Percentiles rank a stretch among this genome's conserved stretches.
These are phyloP conservation scores for Alauda arvensis DNA, from an alignment of 2,797 vertebrate genomes.

Conservation along the genomic window DNA sequence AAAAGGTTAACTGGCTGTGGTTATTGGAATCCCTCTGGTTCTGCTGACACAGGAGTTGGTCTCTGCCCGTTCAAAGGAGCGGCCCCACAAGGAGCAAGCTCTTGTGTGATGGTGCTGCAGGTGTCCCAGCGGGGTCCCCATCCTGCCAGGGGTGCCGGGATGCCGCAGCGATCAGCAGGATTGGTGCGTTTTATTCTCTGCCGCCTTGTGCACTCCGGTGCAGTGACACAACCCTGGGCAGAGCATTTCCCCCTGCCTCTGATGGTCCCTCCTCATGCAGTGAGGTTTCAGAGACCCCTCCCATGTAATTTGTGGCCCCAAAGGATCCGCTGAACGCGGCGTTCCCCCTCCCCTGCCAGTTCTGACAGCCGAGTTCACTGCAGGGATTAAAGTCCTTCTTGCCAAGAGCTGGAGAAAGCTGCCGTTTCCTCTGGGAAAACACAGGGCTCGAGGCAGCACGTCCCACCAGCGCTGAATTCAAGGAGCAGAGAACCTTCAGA, in stretches of 20 bases:
- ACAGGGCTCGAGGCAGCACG: not conserved
- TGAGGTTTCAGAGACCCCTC: not conserved
- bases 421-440: not conserved
- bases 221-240: rapidly evolving
- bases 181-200: not conserved
- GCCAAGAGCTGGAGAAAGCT: not conserved
- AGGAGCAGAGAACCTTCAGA: constrained; percentile 18
- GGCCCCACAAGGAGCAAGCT: not conserved
- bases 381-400: not conserved
- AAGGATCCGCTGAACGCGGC: not conserved
- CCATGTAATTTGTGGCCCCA: not conserved
- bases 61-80: not conserved
- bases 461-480: constrained; percentile 19
- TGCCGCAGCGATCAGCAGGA: not conserved
- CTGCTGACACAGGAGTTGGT: constrained; percentile 8
- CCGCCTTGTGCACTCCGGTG: not conserved
- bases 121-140: not conserved
- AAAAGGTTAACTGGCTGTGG: constrained; percentile 13
- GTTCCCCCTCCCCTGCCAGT: not conserved
- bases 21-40: constrained; percentile 12
- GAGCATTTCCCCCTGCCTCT: not conserved
- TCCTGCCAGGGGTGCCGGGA: not conserved
- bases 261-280: not conserved
- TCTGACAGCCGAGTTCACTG: not conserved
- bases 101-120: not conserved